Percentiles rank a stretch among this genome's conserved stretches.
Conservation (phyloP, 2,797 vertebrate genomes). For the Macrochelys suwanniensis region DNA sequence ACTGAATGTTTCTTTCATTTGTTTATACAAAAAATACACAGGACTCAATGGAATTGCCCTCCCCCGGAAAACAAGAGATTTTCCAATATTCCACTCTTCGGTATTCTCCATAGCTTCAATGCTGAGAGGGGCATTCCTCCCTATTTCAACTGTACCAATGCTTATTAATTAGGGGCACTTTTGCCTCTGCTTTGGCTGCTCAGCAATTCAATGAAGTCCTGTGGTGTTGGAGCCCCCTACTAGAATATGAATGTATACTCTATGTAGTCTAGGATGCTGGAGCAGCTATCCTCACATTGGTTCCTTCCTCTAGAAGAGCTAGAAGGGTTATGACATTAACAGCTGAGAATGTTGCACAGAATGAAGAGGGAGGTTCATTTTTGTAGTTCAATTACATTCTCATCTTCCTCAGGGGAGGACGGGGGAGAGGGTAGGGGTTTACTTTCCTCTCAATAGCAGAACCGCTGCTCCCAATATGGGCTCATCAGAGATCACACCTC, state of each 20-base stretch:
- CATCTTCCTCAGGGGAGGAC: accelerated
- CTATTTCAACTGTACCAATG: background rate
- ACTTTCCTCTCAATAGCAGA: background rate
- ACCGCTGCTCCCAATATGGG: background rate
- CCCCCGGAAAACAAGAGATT: background rate
- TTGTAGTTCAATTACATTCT: background rate
- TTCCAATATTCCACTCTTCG: background rate
- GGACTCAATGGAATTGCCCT: background rate
- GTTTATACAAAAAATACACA: background rate
- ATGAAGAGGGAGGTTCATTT: background rate
- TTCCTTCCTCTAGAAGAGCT: background rate
- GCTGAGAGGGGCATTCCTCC: background rate
- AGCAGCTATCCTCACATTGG: background rate
- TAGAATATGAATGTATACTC: background rate
- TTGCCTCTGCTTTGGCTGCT: background rate
- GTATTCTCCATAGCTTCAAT: background rate
- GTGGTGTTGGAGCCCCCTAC: background rate
- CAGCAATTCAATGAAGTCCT: background rate
- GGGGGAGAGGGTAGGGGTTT: background rate
- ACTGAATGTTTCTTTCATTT: background rate
- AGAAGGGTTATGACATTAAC: background rate
- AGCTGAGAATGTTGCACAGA: background rate
- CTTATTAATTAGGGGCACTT: background rate
- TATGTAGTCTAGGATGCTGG: background rate
- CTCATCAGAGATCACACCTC: accelerated